Conservation (phyloP, 23 tunicate genomes). For the Clavelina lepadiformis region DNA sequence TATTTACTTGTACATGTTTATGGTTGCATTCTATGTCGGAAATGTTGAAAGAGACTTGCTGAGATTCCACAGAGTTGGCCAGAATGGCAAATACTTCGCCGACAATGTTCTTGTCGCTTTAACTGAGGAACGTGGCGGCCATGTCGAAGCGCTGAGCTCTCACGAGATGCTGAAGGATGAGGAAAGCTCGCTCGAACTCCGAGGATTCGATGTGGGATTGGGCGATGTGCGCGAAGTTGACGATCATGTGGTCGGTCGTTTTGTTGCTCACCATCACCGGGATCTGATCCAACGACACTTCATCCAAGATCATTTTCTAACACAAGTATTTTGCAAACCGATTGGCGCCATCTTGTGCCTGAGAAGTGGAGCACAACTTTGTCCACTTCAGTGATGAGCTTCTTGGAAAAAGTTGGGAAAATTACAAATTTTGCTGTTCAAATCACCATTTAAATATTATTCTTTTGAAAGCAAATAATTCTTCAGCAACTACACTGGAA, state of each 20-base stretch:
- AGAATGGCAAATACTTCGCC: conserved; percentile 13
- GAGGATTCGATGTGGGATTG: conserved; percentile 14
- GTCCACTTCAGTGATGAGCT: too few relatives aligned
- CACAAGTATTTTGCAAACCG: too few relatives aligned
- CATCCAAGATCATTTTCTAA: conserved; percentile 53
- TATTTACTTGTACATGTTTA: too few relatives aligned
- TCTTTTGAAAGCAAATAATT: too few relatives aligned
- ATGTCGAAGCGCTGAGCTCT: conserved; percentile 63
- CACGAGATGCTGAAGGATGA: conserved; percentile 24
- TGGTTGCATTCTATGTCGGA: too few relatives aligned
- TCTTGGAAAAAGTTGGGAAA: too few relatives aligned
- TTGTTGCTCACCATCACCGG: conserved; percentile 78
- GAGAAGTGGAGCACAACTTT: too few relatives aligned
- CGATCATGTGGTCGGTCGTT: conserved; percentile 69
- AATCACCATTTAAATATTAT: too few relatives aligned
- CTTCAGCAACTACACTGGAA: too few relatives aligned
- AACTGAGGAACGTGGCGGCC: conserved; percentile 72
- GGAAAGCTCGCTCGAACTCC: conserved; percentile 37
- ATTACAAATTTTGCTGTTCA: too few relatives aligned
- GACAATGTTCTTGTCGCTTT: conserved; percentile 31
- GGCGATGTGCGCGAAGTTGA: conserved; percentile 42
- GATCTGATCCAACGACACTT: conserved; percentile 13
- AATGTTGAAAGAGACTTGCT: background rate
- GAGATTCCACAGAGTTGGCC: background rate
- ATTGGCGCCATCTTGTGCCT: too few relatives aligned